Percentiles rank a stretch among this genome's conserved stretches.
Evolutionary conservation across 23 tunicate species (phyloP).

Genomic region (Botrylloides violaceus): DNA sequence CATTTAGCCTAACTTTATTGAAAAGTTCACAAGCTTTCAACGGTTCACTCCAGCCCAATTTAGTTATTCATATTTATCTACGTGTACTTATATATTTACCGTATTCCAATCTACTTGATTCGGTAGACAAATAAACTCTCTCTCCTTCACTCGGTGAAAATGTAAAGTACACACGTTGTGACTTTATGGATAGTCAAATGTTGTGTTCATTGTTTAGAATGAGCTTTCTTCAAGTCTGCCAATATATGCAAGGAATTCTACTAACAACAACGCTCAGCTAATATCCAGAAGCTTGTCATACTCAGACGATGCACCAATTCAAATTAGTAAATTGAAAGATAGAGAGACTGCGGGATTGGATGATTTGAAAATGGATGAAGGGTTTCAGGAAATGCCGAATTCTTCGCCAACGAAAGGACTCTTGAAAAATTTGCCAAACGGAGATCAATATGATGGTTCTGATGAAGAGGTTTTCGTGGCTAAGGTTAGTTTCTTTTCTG

Average conservation of each 20-base stretch:
- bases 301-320: conserved; percentile 2
- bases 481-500: not conserved
- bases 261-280: conserved; percentile 17
- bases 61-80: too few relatives aligned
- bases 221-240: conserved; percentile 16
- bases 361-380: not conserved
- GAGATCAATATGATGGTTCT: not conserved
- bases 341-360: not conserved
- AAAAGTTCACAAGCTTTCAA: too few relatives aligned
- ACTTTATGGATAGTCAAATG: too few relatives aligned
- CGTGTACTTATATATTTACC: too few relatives aligned
- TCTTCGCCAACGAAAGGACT: too few relatives aligned
- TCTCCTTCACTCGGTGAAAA: too few relatives aligned
- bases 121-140: too few relatives aligned
- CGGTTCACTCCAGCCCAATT: too few relatives aligned
- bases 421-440: not conserved
- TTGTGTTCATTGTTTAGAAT: not conserved
- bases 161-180: too few relatives aligned
- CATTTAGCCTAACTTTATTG: too few relatives aligned
- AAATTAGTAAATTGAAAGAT: not conserved
- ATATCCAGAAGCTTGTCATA: conserved; percentile 19
- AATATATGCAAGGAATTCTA: not conserved
- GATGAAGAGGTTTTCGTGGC: not conserved
- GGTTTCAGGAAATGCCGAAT: not conserved
- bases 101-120: too few relatives aligned